Evolutionary conservation across 2,797 vertebrate species (phyloP), one percentile per base, ranked within the genome.

Genomic region (Microchirus variegatus): DNA sequence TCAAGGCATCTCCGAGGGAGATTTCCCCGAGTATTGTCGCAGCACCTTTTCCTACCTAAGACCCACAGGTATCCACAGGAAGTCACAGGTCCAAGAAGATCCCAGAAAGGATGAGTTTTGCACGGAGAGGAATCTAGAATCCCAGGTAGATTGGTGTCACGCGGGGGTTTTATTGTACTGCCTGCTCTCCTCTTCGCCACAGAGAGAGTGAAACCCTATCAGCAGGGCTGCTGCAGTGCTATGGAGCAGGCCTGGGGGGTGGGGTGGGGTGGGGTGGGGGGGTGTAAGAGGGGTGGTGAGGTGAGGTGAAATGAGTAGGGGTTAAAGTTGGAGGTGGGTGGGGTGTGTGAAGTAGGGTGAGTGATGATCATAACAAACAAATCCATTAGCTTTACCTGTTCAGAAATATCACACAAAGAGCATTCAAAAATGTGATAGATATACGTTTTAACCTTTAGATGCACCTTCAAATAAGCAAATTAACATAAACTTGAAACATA

Each of bases 171-270:
- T 67, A 58, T 80, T 68, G 63, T 63, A 78, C 67, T 53, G 82
- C 64, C 84, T 84, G 70, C 64, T 77, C 82, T 87, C 82, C 73
- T 87, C 83, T 87, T 79, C 43, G 77, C 75, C 81, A 72, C 54
- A 56, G 81, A 85, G 84, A 88, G 85, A 91, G 80, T 92, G 89
- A 91, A 90, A 90, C 88, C 83, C 78, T 83, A 88, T 71, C 78
- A 68, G 72, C 67, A 71, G 77, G 68, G 77, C 67, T 69, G 54
- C 70, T 67, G 45, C 61, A 75, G 81, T 43, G 86, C 77, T 89
- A 73, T 75, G 79, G 84, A 87, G 69, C 57, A 67, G 84, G 67
- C 70, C 67, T 67, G 38, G 62, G 63, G 31, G 31, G 26, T 3
- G 26, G 26, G 26, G 26, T 3, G 26, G 26, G 26, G 26, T 3